These are phyloP conservation scores for Leptinotarsa tumamoca DNA, from an alignment of 2,888 invertebrate species.

Conservation along the genomic window DNA sequence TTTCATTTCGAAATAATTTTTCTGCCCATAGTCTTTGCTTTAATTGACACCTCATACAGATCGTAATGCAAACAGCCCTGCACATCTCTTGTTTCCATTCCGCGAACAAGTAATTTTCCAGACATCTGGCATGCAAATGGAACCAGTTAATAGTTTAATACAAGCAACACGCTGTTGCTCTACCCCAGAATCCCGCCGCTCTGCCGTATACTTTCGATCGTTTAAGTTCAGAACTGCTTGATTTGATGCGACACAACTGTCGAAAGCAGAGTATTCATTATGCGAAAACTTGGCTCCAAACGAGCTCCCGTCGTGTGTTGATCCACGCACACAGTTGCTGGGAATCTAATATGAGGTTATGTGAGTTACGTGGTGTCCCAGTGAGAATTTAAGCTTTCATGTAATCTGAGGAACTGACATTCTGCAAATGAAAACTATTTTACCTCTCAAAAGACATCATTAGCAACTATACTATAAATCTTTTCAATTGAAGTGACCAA, in stretches of 20 bases:
- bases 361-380: no score
- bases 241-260: conserved; percentile 22
- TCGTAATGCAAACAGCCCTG: neutral
- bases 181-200: neutral
- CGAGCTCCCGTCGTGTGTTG: conserved; percentile 8
- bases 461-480: no score
- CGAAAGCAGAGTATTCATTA: conserved; percentile 27
- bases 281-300: conserved; percentile 22
- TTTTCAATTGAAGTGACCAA: no score
- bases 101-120: neutral
- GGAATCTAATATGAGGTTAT: neutral
- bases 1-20: no score
- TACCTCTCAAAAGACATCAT: no score
- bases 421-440: no score
- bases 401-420: no score
- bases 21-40: no score
- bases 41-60: no score
- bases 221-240: conserved; percentile 17
- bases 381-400: no score
- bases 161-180: conserved; percentile 7
- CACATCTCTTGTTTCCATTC: neutral
- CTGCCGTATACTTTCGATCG: conserved; percentile 30
- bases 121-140: conserved; percentile 17
- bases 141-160: conserved; percentile 14
- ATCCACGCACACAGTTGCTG: neutral